These are phyloP conservation scores for Micromys minutus DNA, from an alignment of 2,113 vertebrate species.

Conservation along the genomic window DNA sequence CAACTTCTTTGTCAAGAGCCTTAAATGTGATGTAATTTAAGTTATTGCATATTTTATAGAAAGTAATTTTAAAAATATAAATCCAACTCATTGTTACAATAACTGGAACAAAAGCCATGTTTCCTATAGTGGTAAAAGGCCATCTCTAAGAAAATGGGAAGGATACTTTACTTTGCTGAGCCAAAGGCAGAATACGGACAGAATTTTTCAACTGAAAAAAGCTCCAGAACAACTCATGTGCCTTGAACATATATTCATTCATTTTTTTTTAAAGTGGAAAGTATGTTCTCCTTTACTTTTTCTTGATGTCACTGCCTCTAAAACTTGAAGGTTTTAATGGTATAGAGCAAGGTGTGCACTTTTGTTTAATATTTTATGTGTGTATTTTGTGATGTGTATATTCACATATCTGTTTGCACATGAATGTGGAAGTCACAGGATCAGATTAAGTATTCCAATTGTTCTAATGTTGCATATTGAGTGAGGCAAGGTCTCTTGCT, in stretches of 20 bases:
- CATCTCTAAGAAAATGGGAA: background rate
- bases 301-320: background rate
- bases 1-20: background rate
- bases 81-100: background rate
- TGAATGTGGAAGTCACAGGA: background rate
- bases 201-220: background rate
- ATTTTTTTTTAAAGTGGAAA: background rate
- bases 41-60: background rate
- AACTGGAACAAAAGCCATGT: background rate
- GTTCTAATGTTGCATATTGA: background rate
- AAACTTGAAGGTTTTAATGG: background rate
- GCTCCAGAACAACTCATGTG: background rate
- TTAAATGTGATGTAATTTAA: background rate
- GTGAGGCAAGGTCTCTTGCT: background rate
- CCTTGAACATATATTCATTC: background rate
- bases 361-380: background rate
- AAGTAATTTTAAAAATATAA: background rate
- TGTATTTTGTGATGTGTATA: background rate
- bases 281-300: background rate
- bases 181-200: background rate
- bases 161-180: too few species aligned
- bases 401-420: background rate
- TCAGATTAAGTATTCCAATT: background rate
- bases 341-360: background rate
- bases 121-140: background rate